phyloP scores from a whole-genome alignment of 2,888 invertebrate species.

The Agonum fuliginosum region DNA sequence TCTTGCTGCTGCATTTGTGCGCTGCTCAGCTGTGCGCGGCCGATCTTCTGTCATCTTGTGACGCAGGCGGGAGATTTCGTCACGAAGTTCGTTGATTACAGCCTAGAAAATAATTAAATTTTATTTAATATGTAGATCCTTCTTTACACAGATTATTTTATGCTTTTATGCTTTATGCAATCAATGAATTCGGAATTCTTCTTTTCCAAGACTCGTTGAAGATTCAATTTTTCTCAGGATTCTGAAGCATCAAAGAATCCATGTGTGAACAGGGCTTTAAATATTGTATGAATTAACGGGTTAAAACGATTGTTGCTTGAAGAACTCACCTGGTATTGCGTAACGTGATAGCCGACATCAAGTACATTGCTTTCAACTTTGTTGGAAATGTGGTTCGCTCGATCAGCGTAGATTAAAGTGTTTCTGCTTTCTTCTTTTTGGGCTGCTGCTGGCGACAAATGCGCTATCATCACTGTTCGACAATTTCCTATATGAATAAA shows the following conservation, averaged over 20 bases:
- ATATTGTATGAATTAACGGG: too few relatives aligned
- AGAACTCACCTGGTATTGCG: conserved; percentile 86
- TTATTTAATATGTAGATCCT: too few relatives aligned
- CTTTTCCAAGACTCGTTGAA: too few relatives aligned
- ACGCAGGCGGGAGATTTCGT: conserved; percentile 87
- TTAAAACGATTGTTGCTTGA: too few relatives aligned
- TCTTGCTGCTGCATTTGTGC: conserved; percentile 68
- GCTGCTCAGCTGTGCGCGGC: conserved; percentile 73
- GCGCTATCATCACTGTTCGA: conserved; percentile 97
- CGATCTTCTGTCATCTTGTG: conserved; percentile 87
- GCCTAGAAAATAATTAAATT: conserved; percentile 68
- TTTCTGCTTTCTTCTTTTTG: conserved; percentile 94
- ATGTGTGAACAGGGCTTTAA: too few relatives aligned
- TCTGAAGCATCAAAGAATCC: too few relatives aligned
- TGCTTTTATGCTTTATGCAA: too few relatives aligned
- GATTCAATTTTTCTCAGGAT: too few relatives aligned
- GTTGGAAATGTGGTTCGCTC: conserved; percentile 95
- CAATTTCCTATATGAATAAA: conserved; percentile 79
- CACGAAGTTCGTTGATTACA: conserved; percentile 87
- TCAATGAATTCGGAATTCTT: too few relatives aligned
- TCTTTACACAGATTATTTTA: too few relatives aligned
- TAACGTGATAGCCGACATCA: conserved; percentile 81
- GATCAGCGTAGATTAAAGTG: conserved; percentile 94
- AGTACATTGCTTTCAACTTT: conserved; percentile 78
- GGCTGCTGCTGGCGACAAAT: conserved; percentile 88